Evolutionary conservation across 2,113 vertebrate species (phyloP).

Genomic region (Glaucomys volans): DNA sequence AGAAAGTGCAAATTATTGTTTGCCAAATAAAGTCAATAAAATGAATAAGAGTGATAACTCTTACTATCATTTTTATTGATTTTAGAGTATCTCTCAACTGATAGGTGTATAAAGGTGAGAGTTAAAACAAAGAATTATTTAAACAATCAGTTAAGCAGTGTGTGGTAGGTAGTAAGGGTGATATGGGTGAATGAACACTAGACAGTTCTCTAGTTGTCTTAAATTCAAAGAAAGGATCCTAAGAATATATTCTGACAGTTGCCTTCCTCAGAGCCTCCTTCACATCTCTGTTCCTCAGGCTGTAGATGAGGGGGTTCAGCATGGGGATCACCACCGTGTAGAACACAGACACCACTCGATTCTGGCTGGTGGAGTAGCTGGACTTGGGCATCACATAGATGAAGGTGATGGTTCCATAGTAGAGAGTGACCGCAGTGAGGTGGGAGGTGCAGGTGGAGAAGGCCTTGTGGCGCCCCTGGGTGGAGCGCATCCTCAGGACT

Average conservation of each 20-base stretch:
- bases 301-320: slow-evolving; percentile 59
- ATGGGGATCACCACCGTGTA: slow-evolving; percentile 61
- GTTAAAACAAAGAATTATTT: neutral
- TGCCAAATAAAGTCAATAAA: neutral
- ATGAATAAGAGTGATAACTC: neutral
- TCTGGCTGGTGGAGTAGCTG: slow-evolving; percentile 20
- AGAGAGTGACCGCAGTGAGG: slow-evolving; percentile 37
- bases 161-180: neutral
- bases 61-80: neutral
- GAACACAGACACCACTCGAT: slow-evolving; percentile 37
- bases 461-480: neutral
- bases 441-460: slow-evolving; percentile 61
- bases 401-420: slow-evolving; percentile 20
- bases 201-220: neutral
- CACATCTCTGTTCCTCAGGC: slow-evolving; percentile 54
- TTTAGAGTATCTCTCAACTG: neutral
- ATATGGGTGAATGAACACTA: neutral
- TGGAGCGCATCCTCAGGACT: slow-evolving; percentile 25
- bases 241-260: neutral
- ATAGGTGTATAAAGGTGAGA: neutral
- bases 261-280: neutral
- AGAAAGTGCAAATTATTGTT: neutral
- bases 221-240: neutral
- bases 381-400: slow-evolving; percentile 62
- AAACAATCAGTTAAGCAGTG: neutral